Percentiles rank a stretch among this genome's conserved stretches.
These are phyloP conservation scores for Bombus superbus DNA, from an alignment of 1,140 invertebrate genomes.

Conservation along the genomic window DNA sequence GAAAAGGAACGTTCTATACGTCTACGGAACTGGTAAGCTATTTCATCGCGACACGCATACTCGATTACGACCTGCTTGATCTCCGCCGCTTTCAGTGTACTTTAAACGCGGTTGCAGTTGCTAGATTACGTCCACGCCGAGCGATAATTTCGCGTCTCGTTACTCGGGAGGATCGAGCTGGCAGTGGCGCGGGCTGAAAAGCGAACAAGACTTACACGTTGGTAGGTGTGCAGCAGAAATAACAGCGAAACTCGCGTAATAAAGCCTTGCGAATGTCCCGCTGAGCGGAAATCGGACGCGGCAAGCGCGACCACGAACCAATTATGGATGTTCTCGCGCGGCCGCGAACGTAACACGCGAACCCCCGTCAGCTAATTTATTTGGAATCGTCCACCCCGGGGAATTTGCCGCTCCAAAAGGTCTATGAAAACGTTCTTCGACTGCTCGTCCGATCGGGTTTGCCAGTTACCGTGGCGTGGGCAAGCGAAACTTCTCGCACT, in stretches of 20 bases:
- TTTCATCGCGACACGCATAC: constrained; percentile 55
- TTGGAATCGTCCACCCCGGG: not conserved
- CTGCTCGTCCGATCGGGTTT: not conserved
- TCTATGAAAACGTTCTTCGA: constrained; percentile 5
- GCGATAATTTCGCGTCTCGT: constrained; percentile 66
- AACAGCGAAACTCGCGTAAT: constrained; percentile 61
- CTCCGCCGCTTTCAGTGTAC: not conserved
- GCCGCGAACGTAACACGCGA: constrained; percentile 31
- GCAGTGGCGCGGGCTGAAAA: constrained; percentile 35
- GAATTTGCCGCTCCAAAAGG: not conserved
- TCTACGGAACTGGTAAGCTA: constrained; percentile 3
- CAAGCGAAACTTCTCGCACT: not conserved
- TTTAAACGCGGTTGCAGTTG: not conserved
- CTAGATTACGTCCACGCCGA: constrained; percentile 53
- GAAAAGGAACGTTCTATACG: not conserved
- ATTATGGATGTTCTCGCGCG: constrained; percentile 42
- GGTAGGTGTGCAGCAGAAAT: constrained; percentile 55
- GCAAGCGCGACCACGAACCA: constrained; percentile 47
- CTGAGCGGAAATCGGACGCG: constrained; percentile 65
- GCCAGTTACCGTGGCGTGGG: not conserved
- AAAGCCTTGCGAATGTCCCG: constrained; percentile 60
- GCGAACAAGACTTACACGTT: constrained; percentile 13
- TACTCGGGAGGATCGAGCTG: constrained; percentile 34
- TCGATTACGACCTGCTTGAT: not conserved
- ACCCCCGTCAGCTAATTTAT: constrained; percentile 50